Evolutionary conservation across 2,113 vertebrate genomes (phyloP).

Genomic region (Cervus canadensis): DNA sequence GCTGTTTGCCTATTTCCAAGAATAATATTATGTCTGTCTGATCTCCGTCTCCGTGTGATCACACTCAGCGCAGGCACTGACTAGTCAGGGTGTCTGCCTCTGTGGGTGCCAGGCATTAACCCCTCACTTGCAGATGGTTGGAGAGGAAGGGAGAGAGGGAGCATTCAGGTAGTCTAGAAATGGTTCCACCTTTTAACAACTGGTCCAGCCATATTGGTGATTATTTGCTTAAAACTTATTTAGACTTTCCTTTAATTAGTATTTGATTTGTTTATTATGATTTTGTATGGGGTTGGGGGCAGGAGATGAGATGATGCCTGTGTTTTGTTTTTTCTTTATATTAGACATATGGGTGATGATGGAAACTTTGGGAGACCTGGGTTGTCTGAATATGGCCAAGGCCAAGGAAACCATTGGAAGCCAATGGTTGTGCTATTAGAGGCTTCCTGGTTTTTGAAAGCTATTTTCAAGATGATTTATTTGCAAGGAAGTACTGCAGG

Average conservation of each 20-base stretch:
- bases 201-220: background rate
- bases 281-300: background rate
- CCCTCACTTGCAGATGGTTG: background rate
- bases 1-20: background rate
- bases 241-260: constrained; percentile 18
- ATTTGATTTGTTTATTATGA: constrained; percentile 26
- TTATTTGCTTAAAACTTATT: background rate
- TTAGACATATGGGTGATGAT: background rate
- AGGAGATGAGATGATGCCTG: background rate
- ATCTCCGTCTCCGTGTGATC: background rate
- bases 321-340: background rate
- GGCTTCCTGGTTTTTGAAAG: background rate
- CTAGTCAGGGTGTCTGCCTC: background rate
- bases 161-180: background rate
- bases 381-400: background rate
- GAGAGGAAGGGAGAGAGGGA: background rate
- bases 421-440: background rate
- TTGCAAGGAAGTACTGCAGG: constrained; percentile 28
- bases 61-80: background rate
- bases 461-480: constrained; percentile 37
- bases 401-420: constrained; percentile 2
- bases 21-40: background rate
- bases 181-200: background rate
- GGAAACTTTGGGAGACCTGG: background rate
- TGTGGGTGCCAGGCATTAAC: background rate